phyloP scores from a whole-genome alignment of 2,888 invertebrate species.

The Diaprepes abbreviatus region DNA sequence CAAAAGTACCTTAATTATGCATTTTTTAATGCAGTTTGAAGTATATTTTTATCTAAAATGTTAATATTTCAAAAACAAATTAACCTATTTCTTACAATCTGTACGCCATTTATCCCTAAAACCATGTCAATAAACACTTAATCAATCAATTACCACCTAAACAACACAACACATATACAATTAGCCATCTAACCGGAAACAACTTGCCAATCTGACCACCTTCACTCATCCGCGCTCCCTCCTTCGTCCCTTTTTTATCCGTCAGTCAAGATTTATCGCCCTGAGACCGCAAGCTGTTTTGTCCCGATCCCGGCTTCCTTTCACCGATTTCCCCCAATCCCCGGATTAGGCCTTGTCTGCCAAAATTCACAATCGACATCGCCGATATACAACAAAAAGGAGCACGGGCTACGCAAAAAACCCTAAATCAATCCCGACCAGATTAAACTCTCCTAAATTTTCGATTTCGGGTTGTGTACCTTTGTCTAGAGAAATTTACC shows the following conservation, averaged over 20 bases:
- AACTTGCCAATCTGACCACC: conserved; percentile 8
- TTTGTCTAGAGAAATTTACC: not conserved
- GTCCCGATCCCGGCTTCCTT: conserved; percentile 38
- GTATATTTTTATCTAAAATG: no score
- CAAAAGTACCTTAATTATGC: no score
- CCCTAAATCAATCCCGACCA: conserved; percentile 17
- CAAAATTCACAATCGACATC: conserved; percentile 38
- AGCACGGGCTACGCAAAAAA: conserved; percentile 14
- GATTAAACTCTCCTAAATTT: conserved; percentile 13
- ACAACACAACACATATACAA: not conserved
- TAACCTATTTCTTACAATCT: no score
- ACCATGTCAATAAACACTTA: no score
- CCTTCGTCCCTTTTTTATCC: conserved; percentile 14
- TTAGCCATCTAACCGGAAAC: conserved; percentile 4
- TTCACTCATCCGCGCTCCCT: not conserved
- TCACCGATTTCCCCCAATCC: conserved; percentile 41
- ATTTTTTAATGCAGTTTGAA: no score
- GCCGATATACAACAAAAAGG: conserved; percentile 23
- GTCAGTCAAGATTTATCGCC: conserved; percentile 40
- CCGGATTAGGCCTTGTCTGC: conserved; percentile 44
- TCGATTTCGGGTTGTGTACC: conserved; percentile 11
- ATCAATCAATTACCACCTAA: no score
- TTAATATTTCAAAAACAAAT: no score
- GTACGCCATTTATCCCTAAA: no score
- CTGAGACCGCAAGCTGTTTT: conserved; percentile 43